Conservation (phyloP, 2,888 invertebrate species). For the Chrysolina americana region DNA sequence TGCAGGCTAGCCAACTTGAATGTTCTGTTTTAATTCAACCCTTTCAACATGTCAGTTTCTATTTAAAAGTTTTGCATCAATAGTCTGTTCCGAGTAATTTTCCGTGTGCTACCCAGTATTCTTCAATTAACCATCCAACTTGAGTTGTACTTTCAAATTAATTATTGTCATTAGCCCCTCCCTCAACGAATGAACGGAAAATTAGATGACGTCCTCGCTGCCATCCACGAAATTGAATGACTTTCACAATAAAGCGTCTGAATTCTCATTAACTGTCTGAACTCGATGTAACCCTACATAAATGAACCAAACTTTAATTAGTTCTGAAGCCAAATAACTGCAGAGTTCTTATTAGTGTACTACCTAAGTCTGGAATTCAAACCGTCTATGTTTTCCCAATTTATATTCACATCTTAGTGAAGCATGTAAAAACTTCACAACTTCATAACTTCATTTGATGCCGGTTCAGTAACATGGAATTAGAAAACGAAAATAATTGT, state of each 20-base stretch:
- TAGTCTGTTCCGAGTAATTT: no score
- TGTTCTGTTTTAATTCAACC: no score
- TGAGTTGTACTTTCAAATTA: conserved; percentile 4
- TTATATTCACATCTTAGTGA: no score
- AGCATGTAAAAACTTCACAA: no score
- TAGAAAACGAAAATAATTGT: no score
- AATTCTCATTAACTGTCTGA: conserved; percentile 15
- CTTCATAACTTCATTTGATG: no score
- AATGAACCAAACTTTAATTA: conserved; percentile 18
- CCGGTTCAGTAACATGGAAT: no score
- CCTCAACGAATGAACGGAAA: conserved; percentile 7
- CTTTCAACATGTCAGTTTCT: no score
- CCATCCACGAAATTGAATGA: conserved; percentile 16
- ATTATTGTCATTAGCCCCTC: conserved; percentile 1
- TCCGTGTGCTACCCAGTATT: neutral
- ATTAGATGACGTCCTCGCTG: conserved; percentile 10
- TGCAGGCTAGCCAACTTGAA: no score
- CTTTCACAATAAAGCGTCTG: neutral
- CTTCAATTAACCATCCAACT: neutral
- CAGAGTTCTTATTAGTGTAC: neutral
- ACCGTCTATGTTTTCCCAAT: neutral
- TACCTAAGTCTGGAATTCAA: neutral
- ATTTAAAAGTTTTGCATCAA: no score
- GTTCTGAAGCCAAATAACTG: conserved; percentile 2
- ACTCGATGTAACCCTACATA: conserved; percentile 2